Percentiles rank a stretch among this genome's conserved stretches.
Conservation (phyloP, 2,113 vertebrate genomes). For the Pygoscelis antarcticus region DNA sequence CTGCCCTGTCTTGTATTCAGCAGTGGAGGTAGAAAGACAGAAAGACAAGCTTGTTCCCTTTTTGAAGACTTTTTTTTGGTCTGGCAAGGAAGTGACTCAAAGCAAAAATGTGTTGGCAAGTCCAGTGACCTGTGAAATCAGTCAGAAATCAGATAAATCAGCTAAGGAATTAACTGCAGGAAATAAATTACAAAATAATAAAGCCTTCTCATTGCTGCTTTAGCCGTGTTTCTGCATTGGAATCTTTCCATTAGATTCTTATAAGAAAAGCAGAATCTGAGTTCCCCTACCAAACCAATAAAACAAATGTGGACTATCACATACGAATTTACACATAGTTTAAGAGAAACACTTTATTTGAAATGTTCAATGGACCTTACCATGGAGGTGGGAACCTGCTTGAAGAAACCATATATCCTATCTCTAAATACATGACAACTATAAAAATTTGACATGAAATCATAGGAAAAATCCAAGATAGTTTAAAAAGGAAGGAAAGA, state of each 20-base stretch:
- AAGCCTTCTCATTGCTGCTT: not conserved
- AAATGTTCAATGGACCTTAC: not conserved
- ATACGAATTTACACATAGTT: not conserved
- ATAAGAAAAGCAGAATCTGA: not conserved
- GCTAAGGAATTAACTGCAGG: not conserved
- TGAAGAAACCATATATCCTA: not conserved
- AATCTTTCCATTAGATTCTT: not conserved
- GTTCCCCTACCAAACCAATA: not conserved
- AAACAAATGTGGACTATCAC: not conserved
- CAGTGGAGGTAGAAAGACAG: not conserved
- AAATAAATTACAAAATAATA: not conserved
- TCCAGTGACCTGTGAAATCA: not conserved
- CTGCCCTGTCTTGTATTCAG: not conserved
- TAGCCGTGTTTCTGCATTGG: not conserved
- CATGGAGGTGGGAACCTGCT: not conserved
- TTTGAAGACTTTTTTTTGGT: not conserved
- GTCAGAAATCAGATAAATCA: conserved; percentile 1
- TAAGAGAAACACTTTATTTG: not conserved
- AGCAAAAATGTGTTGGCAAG: not conserved
- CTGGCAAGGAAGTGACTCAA: not conserved
- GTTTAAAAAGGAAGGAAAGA: not conserved
- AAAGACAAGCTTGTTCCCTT: not conserved
- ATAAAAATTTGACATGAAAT: not conserved
- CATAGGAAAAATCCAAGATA: not conserved
- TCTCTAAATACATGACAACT: not conserved